phyloP scores from a whole-genome alignment of 2,888 invertebrate species.

The Charanyca ferruginea region DNA sequence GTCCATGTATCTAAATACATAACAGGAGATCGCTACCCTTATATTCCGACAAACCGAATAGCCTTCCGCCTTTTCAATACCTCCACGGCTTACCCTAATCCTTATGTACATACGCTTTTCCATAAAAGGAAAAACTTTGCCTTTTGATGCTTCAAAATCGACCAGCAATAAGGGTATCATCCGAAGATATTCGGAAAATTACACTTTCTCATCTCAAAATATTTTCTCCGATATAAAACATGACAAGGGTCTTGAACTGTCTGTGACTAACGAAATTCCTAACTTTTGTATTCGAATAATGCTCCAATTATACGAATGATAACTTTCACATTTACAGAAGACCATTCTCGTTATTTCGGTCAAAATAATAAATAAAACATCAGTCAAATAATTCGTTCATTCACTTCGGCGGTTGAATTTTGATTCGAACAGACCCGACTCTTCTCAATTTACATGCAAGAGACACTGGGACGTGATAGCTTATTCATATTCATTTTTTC shows the following conservation, averaged over 20 bases:
- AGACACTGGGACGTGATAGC: slow-evolving; percentile 64
- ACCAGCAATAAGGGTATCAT: slow-evolving; percentile 30
- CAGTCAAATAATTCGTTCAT: slow-evolving; percentile 73
- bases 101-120: slow-evolving; percentile 29
- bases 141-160: slow-evolving; percentile 48
- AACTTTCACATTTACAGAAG: slow-evolving; percentile 63
- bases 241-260: slow-evolving; percentile 57
- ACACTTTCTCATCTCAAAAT: slow-evolving; percentile 38
- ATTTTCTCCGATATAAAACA: slow-evolving; percentile 49
- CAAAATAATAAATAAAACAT: slow-evolving; percentile 76
- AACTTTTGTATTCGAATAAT: slow-evolving; percentile 57
- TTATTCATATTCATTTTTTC: slow-evolving; percentile 67
- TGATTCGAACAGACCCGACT: slow-evolving; percentile 66
- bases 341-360: slow-evolving; percentile 69
- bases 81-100: slow-evolving; percentile 46
- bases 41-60: slow-evolving; percentile 30
- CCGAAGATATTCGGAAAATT: slow-evolving; percentile 41
- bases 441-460: slow-evolving; percentile 69
- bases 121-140: slow-evolving; percentile 27
- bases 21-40: slow-evolving; percentile 5
- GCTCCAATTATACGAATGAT: slow-evolving; percentile 59
- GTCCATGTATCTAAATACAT: slow-evolving; percentile 8
- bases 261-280: slow-evolving; percentile 39
- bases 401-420: slow-evolving; percentile 73
- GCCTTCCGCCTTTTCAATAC: slow-evolving; percentile 41